Percentiles rank a stretch among this genome's conserved stretches.
These are phyloP conservation scores for Nemotelus pantherinus DNA, from an alignment of 2,888 invertebrate species.

Conservation along the genomic window DNA sequence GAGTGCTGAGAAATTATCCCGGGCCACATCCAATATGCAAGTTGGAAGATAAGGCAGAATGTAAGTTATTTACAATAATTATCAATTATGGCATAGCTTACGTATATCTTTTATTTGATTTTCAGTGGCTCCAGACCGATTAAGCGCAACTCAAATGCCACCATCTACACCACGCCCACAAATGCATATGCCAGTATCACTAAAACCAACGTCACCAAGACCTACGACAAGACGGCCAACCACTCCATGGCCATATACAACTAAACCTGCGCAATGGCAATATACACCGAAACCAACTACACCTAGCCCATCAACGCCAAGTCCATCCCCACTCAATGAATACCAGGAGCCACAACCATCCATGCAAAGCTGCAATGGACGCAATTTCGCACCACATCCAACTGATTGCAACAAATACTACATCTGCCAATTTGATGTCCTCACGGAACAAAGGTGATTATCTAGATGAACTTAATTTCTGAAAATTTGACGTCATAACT, in stretches of 20 bases:
- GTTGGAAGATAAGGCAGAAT: slow-evolving; percentile 64
- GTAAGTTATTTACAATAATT: slow-evolving; percentile 54
- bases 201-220: slow-evolving; percentile 36
- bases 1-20: slow-evolving; percentile 77
- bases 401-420: slow-evolving; percentile 82
- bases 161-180: slow-evolving; percentile 44
- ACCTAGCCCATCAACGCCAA: slow-evolving; percentile 48
- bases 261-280: not conserved
- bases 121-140: slow-evolving; percentile 47
- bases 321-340: slow-evolving; percentile 37
- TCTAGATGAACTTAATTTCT: not conserved
- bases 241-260: not conserved
- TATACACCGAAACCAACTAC: slow-evolving; percentile 28
- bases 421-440: slow-evolving; percentile 78
- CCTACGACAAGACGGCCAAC: slow-evolving; percentile 40
- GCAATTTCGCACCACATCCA: slow-evolving; percentile 70
- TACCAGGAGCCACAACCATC: not conserved
- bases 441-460: slow-evolving; percentile 69
- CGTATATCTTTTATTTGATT: not conserved
- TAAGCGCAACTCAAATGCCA: slow-evolving; percentile 33
- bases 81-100: not conserved
- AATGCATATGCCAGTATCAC: slow-evolving; percentile 35
- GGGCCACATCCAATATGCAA: slow-evolving; percentile 73
- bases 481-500: not conserved
- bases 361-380: slow-evolving; percentile 55